Conservation (phyloP, 2,113 vertebrate genomes). For the Anhinga anhinga region DNA sequence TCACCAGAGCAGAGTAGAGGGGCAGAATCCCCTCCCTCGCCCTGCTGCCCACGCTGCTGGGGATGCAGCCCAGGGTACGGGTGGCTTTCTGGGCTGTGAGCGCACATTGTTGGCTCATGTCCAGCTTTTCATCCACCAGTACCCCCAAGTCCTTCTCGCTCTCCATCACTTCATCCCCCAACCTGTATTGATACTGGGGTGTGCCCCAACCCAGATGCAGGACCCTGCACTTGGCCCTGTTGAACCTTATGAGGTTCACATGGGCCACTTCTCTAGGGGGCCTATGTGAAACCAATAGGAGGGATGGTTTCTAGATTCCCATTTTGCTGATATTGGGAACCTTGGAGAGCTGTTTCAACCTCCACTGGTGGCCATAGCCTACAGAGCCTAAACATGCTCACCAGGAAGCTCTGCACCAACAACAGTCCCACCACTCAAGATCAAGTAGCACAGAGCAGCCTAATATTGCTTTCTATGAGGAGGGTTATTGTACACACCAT, state of each 20-base stretch:
- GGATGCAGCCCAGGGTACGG: fast-evolving
- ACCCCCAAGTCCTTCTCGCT: background rate
- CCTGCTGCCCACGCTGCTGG: background rate
- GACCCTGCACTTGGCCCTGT: background rate
- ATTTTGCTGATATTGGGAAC: background rate
- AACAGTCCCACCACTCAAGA: background rate
- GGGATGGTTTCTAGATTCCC: background rate
- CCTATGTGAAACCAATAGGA: background rate
- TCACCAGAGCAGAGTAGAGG: background rate
- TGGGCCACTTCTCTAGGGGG: background rate
- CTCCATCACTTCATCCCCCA: background rate
- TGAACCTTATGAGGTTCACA: background rate
- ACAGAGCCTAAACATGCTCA: background rate
- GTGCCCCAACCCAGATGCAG: background rate
- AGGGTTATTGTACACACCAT: background rate
- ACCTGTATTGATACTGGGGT: too few species aligned
- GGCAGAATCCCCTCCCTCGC: background rate
- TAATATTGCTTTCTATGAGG: background rate
- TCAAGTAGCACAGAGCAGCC: background rate
- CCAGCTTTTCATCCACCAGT: background rate
- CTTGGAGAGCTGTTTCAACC: background rate
- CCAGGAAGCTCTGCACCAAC: background rate
- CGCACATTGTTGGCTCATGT: fast-evolving
- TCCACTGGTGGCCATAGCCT: background rate
- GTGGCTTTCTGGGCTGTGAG: background rate